Base-by-base conservation (phyloP, 2,113 vertebrate genomes). In the Anolis carolinensis region DNA sequence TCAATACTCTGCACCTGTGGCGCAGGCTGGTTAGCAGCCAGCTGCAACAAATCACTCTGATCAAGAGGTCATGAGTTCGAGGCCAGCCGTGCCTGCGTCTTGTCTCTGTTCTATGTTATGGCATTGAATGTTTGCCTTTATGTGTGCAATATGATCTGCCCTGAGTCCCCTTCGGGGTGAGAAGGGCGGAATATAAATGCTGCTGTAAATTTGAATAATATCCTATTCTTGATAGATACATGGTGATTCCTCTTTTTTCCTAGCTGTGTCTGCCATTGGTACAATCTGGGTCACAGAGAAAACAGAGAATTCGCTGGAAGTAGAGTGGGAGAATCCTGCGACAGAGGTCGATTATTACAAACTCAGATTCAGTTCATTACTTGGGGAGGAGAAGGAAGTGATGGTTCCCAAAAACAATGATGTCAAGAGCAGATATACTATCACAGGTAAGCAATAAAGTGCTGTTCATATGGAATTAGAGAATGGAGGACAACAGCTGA, bases 261-360 rank as follows among this genome's bases (percentile, higher is more conserved):
- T 84, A 98, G 98, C 92, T 78, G 90, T 94, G 2, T 94, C 96
- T 65, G 74, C 85, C 30, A 92, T 96, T 30, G 93, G 87, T 90
- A 94, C 94, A 44, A 92, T 98, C 25, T 95, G 94, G 93, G 97
- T 98, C 90, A 94, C 96, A 0, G 97, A 97, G 23, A 96, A 98
- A 94, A 97, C 96, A 1, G 97, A 98, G 39, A 93, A 94, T 82
- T 97, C 97, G 0, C 96, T 98, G 34, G 94, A 98, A 32, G 97
- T 98, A 91, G 97, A 98, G 86, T 98, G 98, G 97, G 94, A 97
- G 93, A 98, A 98, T 86, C 97, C 97, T 0, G 78, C 85, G 1
- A 85, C 92, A 0, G 95, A 95, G 6, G 96, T 98, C 79, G 98
- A 98, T 92, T 96, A 96, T 90, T 98, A 97, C 91, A 97, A 96